phyloP scores from a whole-genome alignment of 1,140 invertebrate genomes.

The Chrysoperla carnea region DNA sequence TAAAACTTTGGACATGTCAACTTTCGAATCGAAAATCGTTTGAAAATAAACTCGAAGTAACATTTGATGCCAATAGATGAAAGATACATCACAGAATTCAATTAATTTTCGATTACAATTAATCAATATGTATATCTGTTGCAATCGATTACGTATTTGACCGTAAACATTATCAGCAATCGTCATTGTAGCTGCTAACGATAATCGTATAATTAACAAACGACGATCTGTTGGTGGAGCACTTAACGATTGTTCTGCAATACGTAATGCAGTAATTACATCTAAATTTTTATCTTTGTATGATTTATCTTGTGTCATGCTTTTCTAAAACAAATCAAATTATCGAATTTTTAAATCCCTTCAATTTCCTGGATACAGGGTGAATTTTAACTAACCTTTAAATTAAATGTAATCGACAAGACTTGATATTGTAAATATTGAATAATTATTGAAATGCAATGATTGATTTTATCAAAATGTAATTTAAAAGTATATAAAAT shows the following conservation, averaged over 20 bases:
- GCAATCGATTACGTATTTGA: conserved; percentile 33
- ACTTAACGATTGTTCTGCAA: conserved; percentile 51
- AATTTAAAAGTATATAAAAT: conserved; percentile 44
- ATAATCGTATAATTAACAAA: conserved; percentile 42
- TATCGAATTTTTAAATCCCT: conserved; percentile 5
- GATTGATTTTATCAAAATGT: conserved; percentile 35
- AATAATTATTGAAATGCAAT: conserved; percentile 42
- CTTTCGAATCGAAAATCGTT: conserved; percentile 41
- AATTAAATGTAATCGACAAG: conserved; percentile 34
- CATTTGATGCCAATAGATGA: conserved; percentile 68
- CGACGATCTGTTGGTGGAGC: conserved; percentile 45
- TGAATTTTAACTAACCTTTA: conserved; percentile 26
- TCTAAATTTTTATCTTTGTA: conserved; percentile 42
- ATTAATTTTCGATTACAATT: conserved; percentile 38
- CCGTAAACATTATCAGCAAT: conserved; percentile 31
- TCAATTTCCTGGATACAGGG: no score
- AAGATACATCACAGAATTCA: conserved; percentile 49
- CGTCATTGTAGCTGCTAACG: conserved; percentile 39
- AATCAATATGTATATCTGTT: conserved; percentile 41
- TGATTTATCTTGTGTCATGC: conserved; percentile 33
- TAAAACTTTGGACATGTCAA: conserved; percentile 37
- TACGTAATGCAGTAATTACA: conserved; percentile 49
- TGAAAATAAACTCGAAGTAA: conserved; percentile 61
- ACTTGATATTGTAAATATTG: conserved; percentile 52
- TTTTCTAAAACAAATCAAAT: conserved; percentile 17